Conservation (phyloP, 37 sponge, comb jelly and placozoan genomes). For the Chondrosia reniformis region DNA sequence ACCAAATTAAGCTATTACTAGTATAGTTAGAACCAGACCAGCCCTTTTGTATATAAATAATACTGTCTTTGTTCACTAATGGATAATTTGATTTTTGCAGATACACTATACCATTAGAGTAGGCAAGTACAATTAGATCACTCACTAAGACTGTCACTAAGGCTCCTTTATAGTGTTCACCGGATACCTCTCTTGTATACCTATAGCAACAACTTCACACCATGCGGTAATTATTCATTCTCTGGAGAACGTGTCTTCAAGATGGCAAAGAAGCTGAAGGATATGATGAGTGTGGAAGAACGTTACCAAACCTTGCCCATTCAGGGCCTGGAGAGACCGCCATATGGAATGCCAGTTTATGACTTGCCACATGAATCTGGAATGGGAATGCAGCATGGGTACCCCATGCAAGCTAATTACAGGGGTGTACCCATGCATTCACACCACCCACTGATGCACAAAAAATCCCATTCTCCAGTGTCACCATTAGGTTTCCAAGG, state of each 20-base stretch:
- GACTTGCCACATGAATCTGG: not conserved
- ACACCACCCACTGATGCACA: not conserved
- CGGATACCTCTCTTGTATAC: not conserved
- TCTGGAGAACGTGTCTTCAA: not conserved
- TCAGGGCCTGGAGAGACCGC: not conserved
- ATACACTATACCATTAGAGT: too few species aligned
- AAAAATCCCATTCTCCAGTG: not conserved
- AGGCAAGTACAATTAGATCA: too few species aligned
- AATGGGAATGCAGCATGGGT: not conserved
- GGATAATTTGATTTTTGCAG: too few species aligned
- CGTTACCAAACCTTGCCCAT: constrained; percentile 1
- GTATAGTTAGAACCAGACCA: too few species aligned
- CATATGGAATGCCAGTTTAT: not conserved
- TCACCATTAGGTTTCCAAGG: not conserved
- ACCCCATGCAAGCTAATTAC: too few species aligned
- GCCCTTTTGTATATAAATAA: too few species aligned
- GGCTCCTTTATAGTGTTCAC: too few species aligned
- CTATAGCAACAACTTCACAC: not conserved
- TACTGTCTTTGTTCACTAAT: too few species aligned
- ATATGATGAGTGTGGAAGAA: constrained; percentile 6
- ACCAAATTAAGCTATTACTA: too few species aligned
- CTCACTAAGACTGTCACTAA: too few species aligned
- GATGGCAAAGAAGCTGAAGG: constrained; percentile 7
- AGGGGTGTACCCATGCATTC: not conserved
- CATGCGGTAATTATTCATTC: constrained; percentile 4